Percentiles rank a stretch among this genome's conserved stretches.
These are phyloP conservation scores for Teleogryllus oceanicus DNA, from an alignment of 2,888 invertebrate genomes.

Conservation along the genomic window DNA sequence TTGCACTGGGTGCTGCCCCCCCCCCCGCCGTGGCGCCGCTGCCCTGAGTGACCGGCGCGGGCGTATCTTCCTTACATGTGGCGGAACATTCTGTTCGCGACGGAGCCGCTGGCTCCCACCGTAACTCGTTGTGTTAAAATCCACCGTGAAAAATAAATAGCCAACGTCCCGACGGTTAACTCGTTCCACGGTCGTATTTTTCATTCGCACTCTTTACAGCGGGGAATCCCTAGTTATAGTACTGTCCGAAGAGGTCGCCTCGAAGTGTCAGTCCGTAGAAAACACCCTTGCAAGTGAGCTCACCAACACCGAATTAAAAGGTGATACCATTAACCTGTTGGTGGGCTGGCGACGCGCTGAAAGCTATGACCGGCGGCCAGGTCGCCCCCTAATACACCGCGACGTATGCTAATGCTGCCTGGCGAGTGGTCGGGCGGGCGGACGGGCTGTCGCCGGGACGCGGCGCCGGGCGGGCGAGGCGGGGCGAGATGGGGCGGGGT, in stretches of 20 bases:
- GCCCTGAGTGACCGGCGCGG: too few species aligned
- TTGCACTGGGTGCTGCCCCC: too few species aligned
- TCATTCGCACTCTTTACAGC: not conserved
- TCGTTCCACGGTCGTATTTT: not conserved
- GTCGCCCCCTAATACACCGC: not conserved
- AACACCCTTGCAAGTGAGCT: not conserved
- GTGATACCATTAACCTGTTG: not conserved
- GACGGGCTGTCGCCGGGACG: not conserved
- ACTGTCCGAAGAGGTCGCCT: not conserved
- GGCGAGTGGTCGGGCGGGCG: not conserved
- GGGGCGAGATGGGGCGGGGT: too few species aligned
- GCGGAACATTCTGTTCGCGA: not conserved
- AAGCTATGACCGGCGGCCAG: not conserved
- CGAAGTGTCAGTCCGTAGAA: not conserved
- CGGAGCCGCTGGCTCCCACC: not conserved
- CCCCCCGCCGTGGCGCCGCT: too few species aligned
- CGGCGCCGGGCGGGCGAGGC: not conserved
- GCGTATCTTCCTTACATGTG: not conserved
- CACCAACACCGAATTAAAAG: conserved; percentile 1
- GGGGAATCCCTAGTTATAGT: not conserved
- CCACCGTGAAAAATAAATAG: not conserved
- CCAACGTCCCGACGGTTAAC: not conserved
- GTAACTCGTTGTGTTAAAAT: not conserved
- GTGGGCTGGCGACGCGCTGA: not conserved
- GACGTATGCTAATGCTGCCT: not conserved